Evolutionary conservation across 1,140 invertebrate genomes (phyloP), one percentile per base, ranked within the genome.

Genomic region (Rhopalosiphum padi): DNA sequence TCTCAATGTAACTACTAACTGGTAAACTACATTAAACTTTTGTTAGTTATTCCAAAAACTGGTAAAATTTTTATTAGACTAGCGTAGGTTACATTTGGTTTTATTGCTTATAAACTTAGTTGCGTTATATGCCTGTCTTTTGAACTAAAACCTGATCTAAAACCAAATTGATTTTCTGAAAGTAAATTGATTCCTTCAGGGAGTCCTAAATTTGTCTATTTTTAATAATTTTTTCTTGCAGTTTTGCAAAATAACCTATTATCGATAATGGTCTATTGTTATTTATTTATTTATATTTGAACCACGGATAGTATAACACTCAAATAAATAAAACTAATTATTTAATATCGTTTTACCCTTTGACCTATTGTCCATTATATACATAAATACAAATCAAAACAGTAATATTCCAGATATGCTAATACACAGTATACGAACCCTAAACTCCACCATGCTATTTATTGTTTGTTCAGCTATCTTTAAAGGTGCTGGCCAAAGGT

Each of bases 401-500:
- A 15, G 15, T 77, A n/a, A 21, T 88, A 88, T 88, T 88, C 7
- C 51, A 48, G 18, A 87, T 87, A n/a, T 35, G n/a, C 18, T 87
- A 87, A 35, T 6, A 7, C 30, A 88, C 11, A 51, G 11, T 68
- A 90, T 90, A 60, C 90, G 93, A 94, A 96, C 96, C 95, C 96
- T 96, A 95, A 98, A 99, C 90, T 97, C 97, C 94, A 97, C 98
- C 91, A 99, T 96, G 93, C 97, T 93, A n/a, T 94, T 93, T 22
- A 94, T 88, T 43, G 93, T 94, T 91, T 94, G 94, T 6, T 93
- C 43, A 37, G 97, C 96, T 94, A 97, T 96, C 94, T 97, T 97
- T 94, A 98, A 95, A 0, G 98, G 97, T 5, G 97, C 96, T 23
- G 97, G 97, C 95, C 97, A 96, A 94, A 97, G 97, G 91, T 96